Evolutionary conservation across 2,888 invertebrate genomes (phyloP).

Genomic region (Pollenia griseotomentosa): DNA sequence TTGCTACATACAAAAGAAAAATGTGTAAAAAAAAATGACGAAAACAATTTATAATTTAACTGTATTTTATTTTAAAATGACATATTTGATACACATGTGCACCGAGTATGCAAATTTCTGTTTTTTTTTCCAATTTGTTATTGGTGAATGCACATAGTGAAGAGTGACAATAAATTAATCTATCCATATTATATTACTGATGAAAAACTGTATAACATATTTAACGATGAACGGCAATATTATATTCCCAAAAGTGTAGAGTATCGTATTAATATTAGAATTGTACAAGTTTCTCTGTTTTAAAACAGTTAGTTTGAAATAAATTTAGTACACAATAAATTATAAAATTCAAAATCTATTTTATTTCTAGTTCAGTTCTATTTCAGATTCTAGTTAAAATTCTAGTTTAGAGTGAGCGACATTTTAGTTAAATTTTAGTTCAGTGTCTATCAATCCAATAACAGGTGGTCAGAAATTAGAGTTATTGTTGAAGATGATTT

Average conservation of each 20-base stretch:
- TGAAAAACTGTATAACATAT: neutral
- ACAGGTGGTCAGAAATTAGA: too few relatives aligned
- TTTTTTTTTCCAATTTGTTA: neutral
- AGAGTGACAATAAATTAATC: neutral
- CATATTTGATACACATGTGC: constrained; percentile 20
- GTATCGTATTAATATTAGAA: neutral
- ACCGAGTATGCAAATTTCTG: constrained; percentile 30
- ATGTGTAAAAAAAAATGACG: neutral
- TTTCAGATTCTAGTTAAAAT: too few relatives aligned
- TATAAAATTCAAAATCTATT: too few relatives aligned
- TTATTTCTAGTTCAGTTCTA: too few relatives aligned
- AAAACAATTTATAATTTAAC: constrained; percentile 14
- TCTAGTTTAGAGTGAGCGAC: too few relatives aligned
- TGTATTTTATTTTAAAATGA: constrained; percentile 18
- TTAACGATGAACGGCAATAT: neutral
- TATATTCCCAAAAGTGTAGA: neutral
- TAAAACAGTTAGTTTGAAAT: too few relatives aligned
- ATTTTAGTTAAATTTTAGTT: too few relatives aligned
- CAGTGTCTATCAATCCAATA: too few relatives aligned
- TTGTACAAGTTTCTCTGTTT: neutral
- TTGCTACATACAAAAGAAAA: constrained; percentile 2
- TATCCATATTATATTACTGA: neutral
- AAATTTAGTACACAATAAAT: too few relatives aligned
- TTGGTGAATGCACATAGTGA: neutral
- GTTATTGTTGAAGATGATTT: too few relatives aligned